Percentiles rank a stretch among this genome's conserved stretches.
Evolutionary conservation across 1,140 invertebrate genomes (phyloP).

Genomic region (Pogonomyrmex barbatus): DNA sequence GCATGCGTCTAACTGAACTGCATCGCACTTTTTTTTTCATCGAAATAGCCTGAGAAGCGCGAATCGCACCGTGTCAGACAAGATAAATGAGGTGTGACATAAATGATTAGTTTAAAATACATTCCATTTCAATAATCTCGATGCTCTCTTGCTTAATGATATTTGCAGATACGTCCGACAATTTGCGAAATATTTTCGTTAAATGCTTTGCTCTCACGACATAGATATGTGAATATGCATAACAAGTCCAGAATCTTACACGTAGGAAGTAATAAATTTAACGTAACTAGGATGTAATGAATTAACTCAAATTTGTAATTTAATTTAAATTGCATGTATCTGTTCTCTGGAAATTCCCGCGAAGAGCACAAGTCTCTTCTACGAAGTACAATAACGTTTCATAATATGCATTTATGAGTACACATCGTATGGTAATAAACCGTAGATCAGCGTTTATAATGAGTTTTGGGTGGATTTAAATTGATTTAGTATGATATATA

Average conservation of each 20-base stretch:
- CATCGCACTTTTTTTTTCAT: slow-evolving; percentile 16
- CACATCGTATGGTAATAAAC: neutral
- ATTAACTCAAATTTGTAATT: slow-evolving; percentile 46
- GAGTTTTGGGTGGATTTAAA: slow-evolving; percentile 2
- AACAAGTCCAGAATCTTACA: neutral
- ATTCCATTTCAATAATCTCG: neutral
- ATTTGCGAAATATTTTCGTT: neutral
- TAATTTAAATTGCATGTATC: neutral
- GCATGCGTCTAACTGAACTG: slow-evolving; percentile 35
- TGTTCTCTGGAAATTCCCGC: neutral
- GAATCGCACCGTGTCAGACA: neutral
- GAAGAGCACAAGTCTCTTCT: neutral
- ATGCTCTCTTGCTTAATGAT: neutral
- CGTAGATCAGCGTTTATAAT: slow-evolving; percentile 13
- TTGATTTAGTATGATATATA: slow-evolving; percentile 13
- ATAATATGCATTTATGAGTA: slow-evolving; percentile 10
- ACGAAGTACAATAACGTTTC: slow-evolving; percentile 1
- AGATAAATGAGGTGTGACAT: slow-evolving; percentile 35
- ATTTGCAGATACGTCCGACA: slow-evolving; percentile 15
- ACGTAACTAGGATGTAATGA: slow-evolving; percentile 13
- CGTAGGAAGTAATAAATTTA: slow-evolving; percentile 7
- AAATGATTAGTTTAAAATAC: slow-evolving; percentile 35
- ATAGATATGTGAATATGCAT: slow-evolving; percentile 24
- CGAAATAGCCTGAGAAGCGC: slow-evolving; percentile 35
- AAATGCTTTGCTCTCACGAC: neutral